Percentiles rank a stretch among this genome's conserved stretches.
Conservation (phyloP, 2,888 invertebrate genomes). For the Anthophora plumipes region DNA sequence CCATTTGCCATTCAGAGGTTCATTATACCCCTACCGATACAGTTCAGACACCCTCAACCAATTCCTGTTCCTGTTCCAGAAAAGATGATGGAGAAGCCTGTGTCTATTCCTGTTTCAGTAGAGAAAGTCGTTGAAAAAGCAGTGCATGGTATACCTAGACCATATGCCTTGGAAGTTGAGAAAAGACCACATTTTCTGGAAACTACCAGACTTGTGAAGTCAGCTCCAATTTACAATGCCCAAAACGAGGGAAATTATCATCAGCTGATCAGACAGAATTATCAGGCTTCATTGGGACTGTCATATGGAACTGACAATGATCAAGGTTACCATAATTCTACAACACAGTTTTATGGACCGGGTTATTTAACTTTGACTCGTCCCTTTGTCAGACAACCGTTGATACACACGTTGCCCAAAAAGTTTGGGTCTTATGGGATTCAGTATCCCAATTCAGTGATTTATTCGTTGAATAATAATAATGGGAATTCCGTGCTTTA, state of each 20-base stretch:
- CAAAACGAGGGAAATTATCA: constrained; percentile 32
- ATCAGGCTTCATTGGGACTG: neutral
- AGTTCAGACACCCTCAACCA: constrained; percentile 85
- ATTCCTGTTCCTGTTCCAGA: constrained; percentile 84
- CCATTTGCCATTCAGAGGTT: constrained; percentile 86
- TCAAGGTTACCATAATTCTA: constrained; percentile 25
- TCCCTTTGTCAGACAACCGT: constrained; percentile 21
- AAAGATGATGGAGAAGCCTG: constrained; percentile 86
- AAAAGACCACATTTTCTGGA: constrained; percentile 56
- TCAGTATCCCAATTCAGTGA: constrained; percentile 42
- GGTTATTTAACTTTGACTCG: constrained; percentile 12
- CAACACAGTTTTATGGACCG: constrained; percentile 37
- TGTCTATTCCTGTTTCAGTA: constrained; percentile 84
- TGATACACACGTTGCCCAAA: constrained; percentile 43
- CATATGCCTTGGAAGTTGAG: constrained; percentile 79
- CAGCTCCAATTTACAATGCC: constrained; percentile 16
- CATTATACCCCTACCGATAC: constrained; percentile 81
- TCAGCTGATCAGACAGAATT: constrained; percentile 25
- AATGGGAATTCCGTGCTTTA: constrained; percentile 24
- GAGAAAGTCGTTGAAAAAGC: constrained; percentile 87
- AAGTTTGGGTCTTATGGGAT: constrained; percentile 39
- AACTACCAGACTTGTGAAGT: constrained; percentile 24
- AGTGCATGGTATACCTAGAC: constrained; percentile 86
- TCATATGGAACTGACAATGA: neutral
- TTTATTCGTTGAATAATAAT: constrained; percentile 14